phyloP scores from a whole-genome alignment of 2,888 invertebrate species.

The Autographa gamma region DNA sequence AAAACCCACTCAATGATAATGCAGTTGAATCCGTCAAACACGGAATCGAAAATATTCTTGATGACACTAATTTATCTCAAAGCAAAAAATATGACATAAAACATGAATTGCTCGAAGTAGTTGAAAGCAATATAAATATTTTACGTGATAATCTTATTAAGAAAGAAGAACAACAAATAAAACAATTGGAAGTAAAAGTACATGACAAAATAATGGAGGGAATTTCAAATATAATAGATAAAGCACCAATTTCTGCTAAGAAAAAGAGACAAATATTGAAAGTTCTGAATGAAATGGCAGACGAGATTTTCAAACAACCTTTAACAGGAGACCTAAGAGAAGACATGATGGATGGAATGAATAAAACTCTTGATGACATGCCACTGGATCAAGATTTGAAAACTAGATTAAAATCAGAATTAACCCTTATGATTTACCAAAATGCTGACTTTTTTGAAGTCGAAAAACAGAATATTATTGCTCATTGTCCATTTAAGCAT shows the following conservation, averaged over 20 bases:
- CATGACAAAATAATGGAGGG: slow-evolving; percentile 4
- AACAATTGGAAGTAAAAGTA: neutral
- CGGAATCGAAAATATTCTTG: slow-evolving; percentile 7
- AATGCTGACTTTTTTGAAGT: neutral
- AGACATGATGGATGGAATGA: neutral
- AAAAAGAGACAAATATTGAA: neutral
- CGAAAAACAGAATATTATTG: neutral
- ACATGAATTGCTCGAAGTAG: slow-evolving; percentile 9
- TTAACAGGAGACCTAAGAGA: neutral
- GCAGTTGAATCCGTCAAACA: slow-evolving; percentile 9
- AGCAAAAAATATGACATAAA: slow-evolving; percentile 11
- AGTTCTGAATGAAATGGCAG: slow-evolving; percentile 6
- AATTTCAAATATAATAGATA: neutral
- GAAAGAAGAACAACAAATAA: neutral
- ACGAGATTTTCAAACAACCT: neutral
- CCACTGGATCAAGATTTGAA: neutral
- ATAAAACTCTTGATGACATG: neutral
- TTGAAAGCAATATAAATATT: slow-evolving; percentile 9
- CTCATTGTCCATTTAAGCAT: neutral
- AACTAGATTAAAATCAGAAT: neutral
- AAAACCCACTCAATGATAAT: slow-evolving; percentile 6
- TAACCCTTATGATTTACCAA: neutral
- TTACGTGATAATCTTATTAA: neutral
- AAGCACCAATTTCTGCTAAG: slow-evolving; percentile 8
- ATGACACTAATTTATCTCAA: slow-evolving; percentile 8